A percentile compares a stretch with the other conserved stretches of the same genome.
phyloP scores from a whole-genome alignment of 2,888 invertebrate species.

The Chymomyza amoena region DNA sequence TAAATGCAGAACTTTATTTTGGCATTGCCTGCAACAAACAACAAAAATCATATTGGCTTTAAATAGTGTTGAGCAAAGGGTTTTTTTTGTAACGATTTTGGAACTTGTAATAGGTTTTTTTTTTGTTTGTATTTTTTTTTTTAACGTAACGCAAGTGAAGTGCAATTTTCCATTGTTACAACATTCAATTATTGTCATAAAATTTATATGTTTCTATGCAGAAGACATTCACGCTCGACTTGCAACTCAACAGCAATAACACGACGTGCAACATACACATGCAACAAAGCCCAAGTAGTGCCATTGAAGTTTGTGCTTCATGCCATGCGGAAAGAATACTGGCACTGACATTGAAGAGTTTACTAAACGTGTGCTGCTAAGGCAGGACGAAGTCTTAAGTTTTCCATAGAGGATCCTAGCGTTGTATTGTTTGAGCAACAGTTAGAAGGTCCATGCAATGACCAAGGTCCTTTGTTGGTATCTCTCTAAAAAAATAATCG shows the following conservation, averaged over 20 bases:
- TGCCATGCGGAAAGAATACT: slow-evolving; percentile 11
- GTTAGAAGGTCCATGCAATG: no score
- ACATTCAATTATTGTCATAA: slow-evolving; percentile 71
- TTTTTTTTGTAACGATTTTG: no score
- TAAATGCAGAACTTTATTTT: slow-evolving; percentile 48
- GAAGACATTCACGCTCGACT: slow-evolving; percentile 55
- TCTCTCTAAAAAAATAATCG: no score
- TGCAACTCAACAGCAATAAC: slow-evolving; percentile 25
- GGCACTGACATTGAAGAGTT: slow-evolving; percentile 8
- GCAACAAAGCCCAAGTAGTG: not conserved
- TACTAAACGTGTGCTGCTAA: slow-evolving; percentile 6
- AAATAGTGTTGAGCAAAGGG: not conserved
- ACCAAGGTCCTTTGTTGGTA: no score
- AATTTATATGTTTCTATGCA: slow-evolving; percentile 69
- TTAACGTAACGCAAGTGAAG: slow-evolving; percentile 43
- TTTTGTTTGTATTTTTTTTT: no score
- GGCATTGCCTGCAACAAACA: not conserved
- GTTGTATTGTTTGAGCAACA: no score
- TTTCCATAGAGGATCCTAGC: no score
- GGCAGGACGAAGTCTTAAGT: not conserved
- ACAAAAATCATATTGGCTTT: not conserved
- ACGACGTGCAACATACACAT: not conserved
- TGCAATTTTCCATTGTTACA: slow-evolving; percentile 61
- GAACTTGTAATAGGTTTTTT: not conserved
- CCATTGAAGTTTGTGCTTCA: slow-evolving; percentile 4